Base-by-base conservation (phyloP, 35 echinoderm and acorn worm species). In the Apostichopus japonicus region DNA sequence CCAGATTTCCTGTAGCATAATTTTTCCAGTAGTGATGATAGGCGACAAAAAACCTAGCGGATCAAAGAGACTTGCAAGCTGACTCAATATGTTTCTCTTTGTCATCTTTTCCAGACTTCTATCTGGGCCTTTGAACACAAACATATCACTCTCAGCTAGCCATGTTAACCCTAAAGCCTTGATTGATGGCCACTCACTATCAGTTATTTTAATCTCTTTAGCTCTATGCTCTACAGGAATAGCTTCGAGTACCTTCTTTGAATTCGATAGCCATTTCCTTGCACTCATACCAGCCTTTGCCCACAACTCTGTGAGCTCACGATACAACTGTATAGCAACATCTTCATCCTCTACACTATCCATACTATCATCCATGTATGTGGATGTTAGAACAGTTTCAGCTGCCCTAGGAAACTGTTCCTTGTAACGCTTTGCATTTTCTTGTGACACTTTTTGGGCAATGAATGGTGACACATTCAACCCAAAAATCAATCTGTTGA, bases 351-450 rank as follows among this genome's bases (percentile, higher is more conserved):
- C 89, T 4, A 93, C 72, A 56, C 51, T 71, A 23, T 89, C 83
- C 78, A 93, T 84, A 24, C 78, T 75, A 65, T 88, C 92, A 65
- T 93, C 92, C 75, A 93, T 93, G 56, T 93, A 93, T 16, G 84
- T 89, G 56, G 23, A 78, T 3, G 23, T 11, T 78, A 93, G 27
- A 19, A 89, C 73, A 27, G 92, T 93, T 5, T 87, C 92, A 1
- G 73, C 83, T 13, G 92, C 92, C 55, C 77, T 13, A 16, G 92
- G 84, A 82, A 78, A 88, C 24, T 90, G 5, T 2, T 78, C 7
- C 19, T 8, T 10, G 53, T 93, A 1, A 19, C 27, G 24, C 52
- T 58, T 62, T 10, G 92, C 83, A 93, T 88, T 87, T 79, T 87
- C 27, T 62, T 93, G 83, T 19, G 92, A 56, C 7, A 93, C 86